Conservation (phyloP, 2,113 vertebrate species). For the Ornithorhynchus anatinus region DNA sequence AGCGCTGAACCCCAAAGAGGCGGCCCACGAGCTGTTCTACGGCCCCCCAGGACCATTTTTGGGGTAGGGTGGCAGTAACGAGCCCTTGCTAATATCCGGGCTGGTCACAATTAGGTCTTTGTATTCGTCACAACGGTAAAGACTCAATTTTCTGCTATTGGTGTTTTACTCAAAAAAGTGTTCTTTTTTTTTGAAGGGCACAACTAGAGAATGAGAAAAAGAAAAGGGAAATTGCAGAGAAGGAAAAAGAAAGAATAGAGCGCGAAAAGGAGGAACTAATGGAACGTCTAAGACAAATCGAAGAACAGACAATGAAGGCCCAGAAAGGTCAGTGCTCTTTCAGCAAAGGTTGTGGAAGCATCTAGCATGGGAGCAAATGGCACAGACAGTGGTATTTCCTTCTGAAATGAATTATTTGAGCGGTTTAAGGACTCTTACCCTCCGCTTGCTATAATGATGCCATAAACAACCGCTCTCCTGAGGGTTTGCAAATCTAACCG, state of each 20-base stretch:
- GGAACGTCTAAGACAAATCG: conserved; percentile 89
- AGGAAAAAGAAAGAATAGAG: conserved; percentile 96
- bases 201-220: conserved; percentile 98
- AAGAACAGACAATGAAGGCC: conserved; percentile 93
- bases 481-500: too few species aligned
- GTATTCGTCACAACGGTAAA: too few species aligned
- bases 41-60: too few species aligned
- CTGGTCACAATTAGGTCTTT: not conserved
- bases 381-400: not conserved
- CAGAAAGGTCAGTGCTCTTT: conserved; percentile 85
- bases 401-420: too few species aligned
- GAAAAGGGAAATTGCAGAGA: conserved; percentile 93
- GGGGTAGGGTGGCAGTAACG: too few species aligned
- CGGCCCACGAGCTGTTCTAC: too few species aligned
- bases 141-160: too few species aligned
- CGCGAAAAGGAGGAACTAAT: conserved; percentile 95
- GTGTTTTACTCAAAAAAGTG: not conserved
- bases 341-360: not conserved
- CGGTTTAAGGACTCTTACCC: not conserved
- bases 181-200: conserved; percentile 73
- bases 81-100: too few species aligned
- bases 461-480: too few species aligned
- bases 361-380: too few species aligned
- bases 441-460: not conserved
- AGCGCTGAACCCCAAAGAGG: too few species aligned